These are phyloP conservation scores for Ascidia mentula DNA, from an alignment of 23 tunicate genomes.

Conservation along the genomic window DNA sequence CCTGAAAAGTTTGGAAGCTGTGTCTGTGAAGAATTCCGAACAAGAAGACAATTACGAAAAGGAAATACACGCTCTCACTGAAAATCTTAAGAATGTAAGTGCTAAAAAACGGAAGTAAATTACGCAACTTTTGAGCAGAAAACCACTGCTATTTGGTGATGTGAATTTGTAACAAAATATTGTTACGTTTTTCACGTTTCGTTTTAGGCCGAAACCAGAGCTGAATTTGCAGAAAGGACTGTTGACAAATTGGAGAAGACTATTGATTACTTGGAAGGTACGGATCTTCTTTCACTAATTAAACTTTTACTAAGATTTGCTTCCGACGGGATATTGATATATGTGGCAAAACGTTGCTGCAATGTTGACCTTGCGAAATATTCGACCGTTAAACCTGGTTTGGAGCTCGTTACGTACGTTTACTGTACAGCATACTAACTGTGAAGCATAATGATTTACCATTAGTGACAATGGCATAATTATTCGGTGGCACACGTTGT, in stretches of 20 bases:
- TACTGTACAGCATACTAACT: too few species aligned
- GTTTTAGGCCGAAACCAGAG: slow-evolving; percentile 96
- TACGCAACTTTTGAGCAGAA: not conserved
- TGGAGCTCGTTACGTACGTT: too few species aligned
- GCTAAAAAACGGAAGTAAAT: slow-evolving; percentile 76
- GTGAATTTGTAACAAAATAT: not conserved
- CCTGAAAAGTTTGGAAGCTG: slow-evolving; percentile 68
- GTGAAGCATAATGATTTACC: too few species aligned
- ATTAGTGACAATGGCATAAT: too few species aligned
- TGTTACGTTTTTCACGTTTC: not conserved
- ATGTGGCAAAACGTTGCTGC: too few species aligned
- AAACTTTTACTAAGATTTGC: too few species aligned
- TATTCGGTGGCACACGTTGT: too few species aligned
- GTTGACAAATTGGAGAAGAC: slow-evolving; percentile 97
- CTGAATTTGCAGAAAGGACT: slow-evolving; percentile 99
- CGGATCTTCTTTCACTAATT: not conserved
- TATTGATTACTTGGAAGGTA: slow-evolving; percentile 94
- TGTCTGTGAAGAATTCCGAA: slow-evolving; percentile 88
- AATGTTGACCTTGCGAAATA: too few species aligned
- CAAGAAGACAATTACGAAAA: slow-evolving; percentile 97
- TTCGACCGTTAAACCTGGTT: too few species aligned
- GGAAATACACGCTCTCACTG: slow-evolving; percentile 78
- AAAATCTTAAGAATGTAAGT: slow-evolving; percentile 92
- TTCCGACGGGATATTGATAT: too few species aligned
- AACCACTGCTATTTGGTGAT: not conserved